Conservation (phyloP, 2,888 invertebrate genomes). For the Alloplasta piceator region DNA sequence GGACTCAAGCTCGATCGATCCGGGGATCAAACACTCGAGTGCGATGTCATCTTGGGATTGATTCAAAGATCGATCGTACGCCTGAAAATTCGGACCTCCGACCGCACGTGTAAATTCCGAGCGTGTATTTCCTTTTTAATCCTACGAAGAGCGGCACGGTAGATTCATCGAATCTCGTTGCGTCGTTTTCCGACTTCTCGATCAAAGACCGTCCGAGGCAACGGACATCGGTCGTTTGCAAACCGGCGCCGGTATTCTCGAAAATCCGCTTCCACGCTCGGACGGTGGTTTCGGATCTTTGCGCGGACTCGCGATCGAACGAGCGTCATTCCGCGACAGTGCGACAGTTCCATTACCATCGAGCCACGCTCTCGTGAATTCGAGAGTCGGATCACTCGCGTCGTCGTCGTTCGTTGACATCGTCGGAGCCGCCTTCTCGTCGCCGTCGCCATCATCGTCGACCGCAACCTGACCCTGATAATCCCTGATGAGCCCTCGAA, state of each 20-base stretch:
- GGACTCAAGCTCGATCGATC: neutral
- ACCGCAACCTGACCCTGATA: slow-evolving; percentile 82
- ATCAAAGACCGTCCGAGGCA: slow-evolving; percentile 79
- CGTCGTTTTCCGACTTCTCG: neutral
- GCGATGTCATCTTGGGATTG: neutral
- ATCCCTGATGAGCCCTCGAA: slow-evolving; percentile 88
- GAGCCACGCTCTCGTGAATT: slow-evolving; percentile 90
- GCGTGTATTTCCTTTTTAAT: neutral
- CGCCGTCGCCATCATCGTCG: slow-evolving; percentile 65
- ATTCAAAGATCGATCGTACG: neutral
- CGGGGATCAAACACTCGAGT: neutral
- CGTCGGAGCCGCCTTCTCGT: slow-evolving; percentile 29
- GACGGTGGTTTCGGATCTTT: slow-evolving; percentile 84
- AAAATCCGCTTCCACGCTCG: slow-evolving; percentile 82
- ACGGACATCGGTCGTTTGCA: slow-evolving; percentile 81
- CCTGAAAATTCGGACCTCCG: neutral
- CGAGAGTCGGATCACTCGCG: slow-evolving; percentile 87
- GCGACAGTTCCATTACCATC: slow-evolving; percentile 89
- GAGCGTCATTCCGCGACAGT: slow-evolving; percentile 75
- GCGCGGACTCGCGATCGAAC: slow-evolving; percentile 83
- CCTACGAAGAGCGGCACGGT: neutral
- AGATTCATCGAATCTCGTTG: too few species aligned
- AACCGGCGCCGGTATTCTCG: slow-evolving; percentile 85
- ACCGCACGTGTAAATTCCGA: slow-evolving; percentile 47
- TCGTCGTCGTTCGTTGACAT: slow-evolving; percentile 1